phyloP scores from a whole-genome alignment of 1,140 invertebrate genomes.

The Drosophila paulistorum region DNA sequence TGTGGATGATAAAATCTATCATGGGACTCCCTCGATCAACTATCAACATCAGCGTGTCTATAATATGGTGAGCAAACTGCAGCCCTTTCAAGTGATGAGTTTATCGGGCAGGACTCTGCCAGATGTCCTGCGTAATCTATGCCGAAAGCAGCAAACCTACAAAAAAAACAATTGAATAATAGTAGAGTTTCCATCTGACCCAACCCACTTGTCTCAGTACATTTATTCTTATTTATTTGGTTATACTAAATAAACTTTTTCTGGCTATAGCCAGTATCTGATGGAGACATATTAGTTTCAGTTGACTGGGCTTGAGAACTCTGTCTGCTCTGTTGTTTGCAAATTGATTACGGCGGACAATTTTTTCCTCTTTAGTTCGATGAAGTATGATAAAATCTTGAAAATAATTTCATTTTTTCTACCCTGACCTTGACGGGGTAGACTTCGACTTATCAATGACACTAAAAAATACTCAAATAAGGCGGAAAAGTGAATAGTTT shows the following conservation, averaged over 20 bases:
- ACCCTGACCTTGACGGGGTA: background rate
- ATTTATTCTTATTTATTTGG: conserved; percentile 5
- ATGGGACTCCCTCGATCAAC: background rate
- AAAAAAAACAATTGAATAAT: conserved; percentile 4
- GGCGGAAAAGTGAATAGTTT: too few relatives aligned
- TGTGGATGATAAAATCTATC: conserved; percentile 54
- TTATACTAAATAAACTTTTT: conserved; percentile 30
- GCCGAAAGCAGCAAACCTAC: conserved; percentile 22
- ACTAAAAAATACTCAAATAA: too few relatives aligned
- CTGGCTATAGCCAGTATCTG: conserved; percentile 41
- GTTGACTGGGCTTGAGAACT: conserved; percentile 29
- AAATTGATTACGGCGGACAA: conserved; percentile 44
- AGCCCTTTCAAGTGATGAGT: conserved; percentile 44
- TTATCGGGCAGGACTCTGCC: conserved; percentile 50
- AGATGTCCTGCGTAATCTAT: conserved; percentile 35
- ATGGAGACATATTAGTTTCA: conserved; percentile 63
- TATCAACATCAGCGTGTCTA: conserved; percentile 59
- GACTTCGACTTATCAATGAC: too few relatives aligned
- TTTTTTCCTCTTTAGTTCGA: background rate
- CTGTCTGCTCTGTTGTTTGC: conserved; percentile 43
- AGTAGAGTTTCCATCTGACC: background rate
- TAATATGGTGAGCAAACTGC: conserved; percentile 50
- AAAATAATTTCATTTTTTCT: conserved; percentile 18
- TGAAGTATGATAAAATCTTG: conserved; percentile 16
- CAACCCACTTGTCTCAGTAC: background rate